Evolutionary conservation across 1,140 invertebrate species (phyloP), one percentile per base, ranked within the genome.

Genomic region (Pteromalus puparum): DNA sequence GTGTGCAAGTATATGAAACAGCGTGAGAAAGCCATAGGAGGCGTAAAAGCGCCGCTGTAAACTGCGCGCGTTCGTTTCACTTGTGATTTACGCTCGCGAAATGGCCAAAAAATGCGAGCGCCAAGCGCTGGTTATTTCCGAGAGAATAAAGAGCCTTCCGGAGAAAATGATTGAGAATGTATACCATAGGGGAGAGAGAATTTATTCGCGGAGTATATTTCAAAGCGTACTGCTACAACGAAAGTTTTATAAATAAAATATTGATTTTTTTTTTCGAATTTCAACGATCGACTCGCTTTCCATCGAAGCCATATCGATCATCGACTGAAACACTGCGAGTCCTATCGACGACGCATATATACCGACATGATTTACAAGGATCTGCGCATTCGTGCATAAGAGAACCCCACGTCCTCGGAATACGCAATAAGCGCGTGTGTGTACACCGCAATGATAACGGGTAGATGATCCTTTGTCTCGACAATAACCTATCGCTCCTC

Each of bases 381-480:
- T 15, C 7, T 2, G 34, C 15, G 34, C 18, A 6, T 3, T 3
- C 21, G n/a, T n/a, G 72, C 72, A 42, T n/a, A 13, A 61, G 53
- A 61, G 53, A 7, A 21, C 0, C 21, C 53, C n/a, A n/a, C n/a
- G 18, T 21, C 18, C 72, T 30, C 34, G 68, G 88, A 89, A 89
- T 90, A 89, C 88, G 86, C 87, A 89, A 89, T 89, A 88, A 88
- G 86, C 87, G 82, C 72, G 82, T 42, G 5, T 15, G 18, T 48
- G 46, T 48, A 48, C 13, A n/a, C 18, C 81, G 85, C 68, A 80
- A 72, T 85, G 77, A 86, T 81, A 87, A 88, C 86, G 70, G n/a
- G n/a, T 83, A 70, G 65, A 87, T 82, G 86, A 21, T 30, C 21
- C 72, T 74, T 42, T 74, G 30, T 74, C 72, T 42, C 72, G 24